Evolutionary conservation across 2,113 vertebrate species (phyloP), one percentile per base, ranked within the genome.

Genomic region (Hippocampus comes): DNA sequence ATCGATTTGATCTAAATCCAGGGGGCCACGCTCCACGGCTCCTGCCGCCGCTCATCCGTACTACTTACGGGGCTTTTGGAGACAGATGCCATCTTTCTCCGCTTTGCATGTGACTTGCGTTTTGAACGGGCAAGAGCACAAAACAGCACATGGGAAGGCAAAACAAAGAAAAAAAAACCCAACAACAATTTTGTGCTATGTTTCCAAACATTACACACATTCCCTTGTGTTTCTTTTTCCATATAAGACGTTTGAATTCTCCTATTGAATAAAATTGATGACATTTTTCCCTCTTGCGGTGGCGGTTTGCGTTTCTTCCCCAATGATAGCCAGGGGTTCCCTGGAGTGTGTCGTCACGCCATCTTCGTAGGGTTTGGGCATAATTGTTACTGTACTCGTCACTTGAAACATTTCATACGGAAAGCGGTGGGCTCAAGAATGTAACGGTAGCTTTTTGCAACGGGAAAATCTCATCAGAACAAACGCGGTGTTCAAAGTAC

Each of bases 1-100:
- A 92, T 91, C 87, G 85, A 72, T 3, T 77, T 76, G 71, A 91
- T 92, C 84, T 89, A 89, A 91, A 92, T 92, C 91, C 90, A 78
- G 72, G 57, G 82, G 85, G 64, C 78, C 84, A 85, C 64, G 86
- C 89, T 85, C 83, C 69, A 30, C 76, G 89, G 88, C 84, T 78
- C 78, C 76, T 68, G 70, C 72, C 68, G 73, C 72, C 38, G 79
- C 82, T 75, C 74, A 57, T 20, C 76, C 71, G 71, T 74, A 83
- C 63, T 73, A n/a, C 78, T 70, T 73, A 42, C 2, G 34, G 38
- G 74, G 77, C 83, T 70, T 63, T 66, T 6, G 41, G 81, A 74
- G 83, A 73, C 80, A 74, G 34, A 85, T 76, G 79, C 80, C 83
- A 78, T 78, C 73, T 82, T 70, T 66, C 60, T 76, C 68, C 64